Evolutionary conservation across 2,113 vertebrate genomes (phyloP).

Genomic region (Cephalophus harveyi): DNA sequence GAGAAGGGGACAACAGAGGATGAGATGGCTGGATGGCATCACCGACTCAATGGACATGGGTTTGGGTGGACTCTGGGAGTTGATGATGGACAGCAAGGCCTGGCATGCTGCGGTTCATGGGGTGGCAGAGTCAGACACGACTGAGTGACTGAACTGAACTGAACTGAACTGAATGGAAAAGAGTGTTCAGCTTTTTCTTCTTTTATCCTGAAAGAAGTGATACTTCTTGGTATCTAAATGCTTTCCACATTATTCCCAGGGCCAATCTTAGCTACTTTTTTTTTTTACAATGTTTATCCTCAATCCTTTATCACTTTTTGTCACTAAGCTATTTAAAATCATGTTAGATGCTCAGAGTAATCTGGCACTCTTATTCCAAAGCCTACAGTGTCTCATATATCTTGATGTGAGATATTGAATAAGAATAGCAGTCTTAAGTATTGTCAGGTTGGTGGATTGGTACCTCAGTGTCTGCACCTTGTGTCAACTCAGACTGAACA

Average conservation of each 20-base stretch:
- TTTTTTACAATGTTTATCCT: background rate
- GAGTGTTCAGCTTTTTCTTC: background rate
- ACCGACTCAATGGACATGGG: background rate
- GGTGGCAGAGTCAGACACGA: rapidly evolving
- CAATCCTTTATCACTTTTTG: background rate
- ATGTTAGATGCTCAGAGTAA: background rate
- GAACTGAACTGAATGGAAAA: background rate
- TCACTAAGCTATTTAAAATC: background rate
- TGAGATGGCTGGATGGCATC: background rate
- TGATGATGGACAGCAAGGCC: background rate
- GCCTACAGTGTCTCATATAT: background rate
- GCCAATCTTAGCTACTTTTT: background rate
- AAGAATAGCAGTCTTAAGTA: background rate
- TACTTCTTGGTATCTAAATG: background rate
- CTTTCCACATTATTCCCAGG: background rate
- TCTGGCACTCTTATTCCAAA: background rate
- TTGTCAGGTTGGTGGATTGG: background rate
- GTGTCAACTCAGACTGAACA: background rate
- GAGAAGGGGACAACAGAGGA: background rate
- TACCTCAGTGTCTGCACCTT: background rate
- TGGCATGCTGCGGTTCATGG: rapidly evolving
- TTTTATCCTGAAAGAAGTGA: background rate
- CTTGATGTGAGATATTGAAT: background rate
- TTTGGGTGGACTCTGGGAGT: background rate
- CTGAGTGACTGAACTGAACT: background rate